A percentile compares a stretch with the other conserved stretches of the same genome.
Conservation (phyloP, 2,113 vertebrate genomes). For the Xiphias gladius region DNA sequence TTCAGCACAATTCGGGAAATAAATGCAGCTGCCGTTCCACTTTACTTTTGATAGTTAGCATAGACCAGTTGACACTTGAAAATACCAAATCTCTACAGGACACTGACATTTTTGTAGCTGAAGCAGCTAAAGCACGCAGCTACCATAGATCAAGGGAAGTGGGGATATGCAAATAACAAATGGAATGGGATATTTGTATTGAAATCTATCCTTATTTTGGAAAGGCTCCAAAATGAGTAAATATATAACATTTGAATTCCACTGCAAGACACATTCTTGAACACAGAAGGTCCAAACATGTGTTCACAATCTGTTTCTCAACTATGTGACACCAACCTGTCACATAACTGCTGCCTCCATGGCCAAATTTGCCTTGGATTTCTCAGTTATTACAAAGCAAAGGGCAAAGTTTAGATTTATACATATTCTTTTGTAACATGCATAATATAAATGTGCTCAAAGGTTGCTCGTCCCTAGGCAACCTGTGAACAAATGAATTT, state of each 20-base stretch:
- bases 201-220: slow-evolving; percentile 44
- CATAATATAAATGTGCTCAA: slow-evolving; percentile 19
- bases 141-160: slow-evolving; percentile 57
- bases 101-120: slow-evolving; percentile 39
- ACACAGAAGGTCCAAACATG: slow-evolving; percentile 54
- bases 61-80: slow-evolving; percentile 46
- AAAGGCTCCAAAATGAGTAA: slow-evolving; percentile 43
- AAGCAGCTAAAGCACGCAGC: slow-evolving; percentile 50
- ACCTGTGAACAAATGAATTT: slow-evolving; percentile 33
- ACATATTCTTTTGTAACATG: background rate
- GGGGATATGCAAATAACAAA: slow-evolving; percentile 50
- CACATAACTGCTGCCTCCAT: slow-evolving; percentile 40
- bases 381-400: slow-evolving; percentile 25
- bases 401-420: background rate
- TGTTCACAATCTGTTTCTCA: slow-evolving; percentile 74
- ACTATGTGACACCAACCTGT: slow-evolving; percentile 60
- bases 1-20: background rate
- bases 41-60: slow-evolving; percentile 16
- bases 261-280: slow-evolving; percentile 54
- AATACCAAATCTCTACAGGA: slow-evolving; percentile 59
- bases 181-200: slow-evolving; percentile 52
- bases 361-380: background rate
- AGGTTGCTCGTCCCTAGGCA: slow-evolving; percentile 23
- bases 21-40: slow-evolving; percentile 26
- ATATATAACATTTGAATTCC: slow-evolving; percentile 46